Percentiles rank a stretch among this genome's conserved stretches.
phyloP scores from a whole-genome alignment of 1,140 invertebrate species.

The Oncopodura yosiiana region DNA sequence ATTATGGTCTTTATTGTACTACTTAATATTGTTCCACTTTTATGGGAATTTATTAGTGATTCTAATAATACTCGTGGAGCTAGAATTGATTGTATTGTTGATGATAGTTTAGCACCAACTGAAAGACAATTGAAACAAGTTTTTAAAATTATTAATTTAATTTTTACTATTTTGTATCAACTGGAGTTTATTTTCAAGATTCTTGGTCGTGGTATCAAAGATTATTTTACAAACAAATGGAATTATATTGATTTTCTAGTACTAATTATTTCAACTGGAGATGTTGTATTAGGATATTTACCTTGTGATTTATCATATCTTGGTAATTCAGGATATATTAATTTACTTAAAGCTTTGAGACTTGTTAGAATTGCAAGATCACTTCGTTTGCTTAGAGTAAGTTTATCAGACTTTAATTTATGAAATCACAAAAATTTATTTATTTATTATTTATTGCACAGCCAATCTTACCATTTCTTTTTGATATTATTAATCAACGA shows the following conservation, averaged over 20 bases:
- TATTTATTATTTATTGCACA: neutral
- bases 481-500: neutral
- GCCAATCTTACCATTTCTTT: neutral
- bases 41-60: too few species aligned
- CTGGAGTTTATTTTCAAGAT: constrained; percentile 4
- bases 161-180: neutral
- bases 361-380: neutral
- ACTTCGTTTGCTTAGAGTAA: neutral
- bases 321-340: neutral
- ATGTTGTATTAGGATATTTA: neutral
- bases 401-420: neutral
- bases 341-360: neutral
- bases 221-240: constrained; percentile 10
- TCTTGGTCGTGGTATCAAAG: constrained; percentile 1
- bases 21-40: neutral
- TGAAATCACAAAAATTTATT: neutral
- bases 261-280: neutral
- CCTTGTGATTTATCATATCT: neutral
- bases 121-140: too few species aligned
- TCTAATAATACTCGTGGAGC: too few species aligned
- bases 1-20: constrained; percentile 1
- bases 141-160: too few species aligned
- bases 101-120: too few species aligned
- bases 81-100: too few species aligned
- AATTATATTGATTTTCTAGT: constrained; percentile 7